Conservation (phyloP, 2,797 vertebrate species). For the Typhlichthys eigenmanni region DNA sequence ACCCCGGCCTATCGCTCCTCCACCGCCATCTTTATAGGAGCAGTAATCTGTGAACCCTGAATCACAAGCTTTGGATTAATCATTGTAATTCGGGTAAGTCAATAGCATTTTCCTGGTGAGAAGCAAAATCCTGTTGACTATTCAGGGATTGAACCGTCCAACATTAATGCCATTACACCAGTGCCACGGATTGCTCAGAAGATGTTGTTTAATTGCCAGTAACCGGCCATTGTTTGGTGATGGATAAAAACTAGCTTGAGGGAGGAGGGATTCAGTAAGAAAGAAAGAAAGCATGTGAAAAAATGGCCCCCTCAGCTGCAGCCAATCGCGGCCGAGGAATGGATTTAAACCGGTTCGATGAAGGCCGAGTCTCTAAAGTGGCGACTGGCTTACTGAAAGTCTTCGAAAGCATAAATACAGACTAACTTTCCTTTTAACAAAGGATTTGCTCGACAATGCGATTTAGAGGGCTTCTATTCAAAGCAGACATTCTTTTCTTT, state of each 20-base stretch:
- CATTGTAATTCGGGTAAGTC: constrained; percentile 84
- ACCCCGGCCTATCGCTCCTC: constrained; percentile 48
- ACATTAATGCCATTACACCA: constrained; percentile 83
- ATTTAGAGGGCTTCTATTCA: constrained; percentile 94
- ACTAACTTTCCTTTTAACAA: constrained; percentile 91
- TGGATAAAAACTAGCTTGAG: constrained; percentile 74
- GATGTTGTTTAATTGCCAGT: constrained; percentile 83
- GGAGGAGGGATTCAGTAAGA: constrained; percentile 38
- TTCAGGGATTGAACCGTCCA: constrained; percentile 80
- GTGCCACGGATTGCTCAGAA: constrained; percentile 76
- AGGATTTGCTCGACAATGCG: constrained; percentile 98
- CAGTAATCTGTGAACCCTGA: constrained; percentile 81
- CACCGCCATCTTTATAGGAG: constrained; percentile 65
- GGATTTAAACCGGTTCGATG: constrained; percentile 74
- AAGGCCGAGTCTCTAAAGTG: constrained; percentile 80
- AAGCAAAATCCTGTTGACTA: constrained; percentile 82
- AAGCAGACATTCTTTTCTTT: constrained; percentile 77
- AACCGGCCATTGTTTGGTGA: constrained; percentile 79
- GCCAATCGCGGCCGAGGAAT: constrained; percentile 66
- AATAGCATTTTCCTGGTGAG: constrained; percentile 81
- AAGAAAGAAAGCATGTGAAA: constrained; percentile 70
- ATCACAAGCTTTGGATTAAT: constrained; percentile 81
- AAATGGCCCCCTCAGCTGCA: constrained; percentile 68
- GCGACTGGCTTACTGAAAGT: constrained; percentile 96
- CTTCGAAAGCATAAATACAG: constrained; percentile 95